Base-by-base conservation (phyloP, 2,888 invertebrate species). In the Sinelater perroti region DNA sequence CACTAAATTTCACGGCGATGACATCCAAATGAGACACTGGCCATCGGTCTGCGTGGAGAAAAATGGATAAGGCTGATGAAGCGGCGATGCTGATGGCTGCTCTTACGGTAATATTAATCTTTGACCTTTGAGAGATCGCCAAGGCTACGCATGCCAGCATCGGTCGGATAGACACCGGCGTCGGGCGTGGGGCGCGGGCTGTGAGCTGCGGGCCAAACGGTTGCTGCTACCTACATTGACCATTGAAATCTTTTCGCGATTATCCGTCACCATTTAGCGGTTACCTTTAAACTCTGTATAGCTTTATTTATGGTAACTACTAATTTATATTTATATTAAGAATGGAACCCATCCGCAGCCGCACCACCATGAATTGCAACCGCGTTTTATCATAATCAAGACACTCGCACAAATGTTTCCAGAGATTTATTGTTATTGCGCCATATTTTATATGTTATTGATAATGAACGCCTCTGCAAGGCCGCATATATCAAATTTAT, bases 101-200 rank as follows among this genome's bases (percentile, higher is more conserved):
- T 63, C 63, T 65, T 70, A 70, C 69, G 68, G 67, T 69, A 70
- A 70, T 66, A 64, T 66, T 68, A 67, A 67, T 70, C 71, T 72
- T 71, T 72, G 68, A 70, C 71, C 72, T 55, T 70, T 72, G 63
- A 58, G 65, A 51, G 65, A 70, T 67, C 66, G 66, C 64, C 71
- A 72, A 72, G 71, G 71, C 68, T 71, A 67, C 31, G 45, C 30
- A 31, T 49, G 38, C 33, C 46, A 21, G 10, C 36, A 50, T 33
- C 49, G 40, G 20, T 20, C 21, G 30, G 11, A 38, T 47, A 35
- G 36, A 10, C 24, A 45, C 42, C 30, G 38, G 18, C 40, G 52
- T n/a, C 14, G 24, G 24, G 44, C 8, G 16, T 46, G 52, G 45
- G 36, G 46, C 40, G 11, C 14, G 31, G 56, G 47, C 24, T 42